Base-by-base conservation (phyloP, 2,113 vertebrate species). In the Tragelaphus strepsiceros region DNA sequence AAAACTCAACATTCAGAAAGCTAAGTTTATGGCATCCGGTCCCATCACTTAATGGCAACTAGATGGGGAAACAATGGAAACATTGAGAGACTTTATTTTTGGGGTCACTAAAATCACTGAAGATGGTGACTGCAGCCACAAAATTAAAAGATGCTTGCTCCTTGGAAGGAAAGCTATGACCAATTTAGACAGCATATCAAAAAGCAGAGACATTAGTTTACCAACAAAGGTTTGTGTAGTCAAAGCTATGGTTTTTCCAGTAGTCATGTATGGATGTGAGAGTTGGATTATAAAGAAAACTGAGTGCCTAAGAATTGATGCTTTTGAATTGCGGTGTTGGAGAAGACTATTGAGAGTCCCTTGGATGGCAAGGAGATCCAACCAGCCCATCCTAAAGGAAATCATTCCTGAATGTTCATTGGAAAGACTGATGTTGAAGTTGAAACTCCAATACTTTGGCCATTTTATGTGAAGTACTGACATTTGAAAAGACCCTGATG, bases 221-320 rank as follows among this genome's bases (percentile, higher is more conserved):
- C 17, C n/a, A 71, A 71, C 17, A 71, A 21, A 71, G n/a, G 4
- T 35, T 21, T 21, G 21, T 39, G n/a, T 21, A 10, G 64, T 67
- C 32, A 71, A 71, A 21, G 64, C n/a, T 67, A n/a, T 71, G 64
- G 17, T 71, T 71, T 71, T 71, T 35, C n/a, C n/a, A 71, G 9
- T 71, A 71, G 64, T 39, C 9, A 6, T 71, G n/a, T 22, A 22
- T 71, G 5, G n/a, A 71, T 6, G 5, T 71, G 67, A 39, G 67
- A 39, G n/a, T 71, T 39, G 5, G 67, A 71, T 6, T 22, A 71
- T 71, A 22, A 71, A 71, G 19, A 71, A 71, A 39, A 6, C n/a
- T 39, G 67, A 71, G 19, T 0, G 0, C n/a, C 5, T 5, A 39
- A 22, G n/a, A 71, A 39, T 5, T 39, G n/a, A 71, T 71, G 67